Conservation (phyloP, 2,113 vertebrate species). For the Tachysurus vachellii region DNA sequence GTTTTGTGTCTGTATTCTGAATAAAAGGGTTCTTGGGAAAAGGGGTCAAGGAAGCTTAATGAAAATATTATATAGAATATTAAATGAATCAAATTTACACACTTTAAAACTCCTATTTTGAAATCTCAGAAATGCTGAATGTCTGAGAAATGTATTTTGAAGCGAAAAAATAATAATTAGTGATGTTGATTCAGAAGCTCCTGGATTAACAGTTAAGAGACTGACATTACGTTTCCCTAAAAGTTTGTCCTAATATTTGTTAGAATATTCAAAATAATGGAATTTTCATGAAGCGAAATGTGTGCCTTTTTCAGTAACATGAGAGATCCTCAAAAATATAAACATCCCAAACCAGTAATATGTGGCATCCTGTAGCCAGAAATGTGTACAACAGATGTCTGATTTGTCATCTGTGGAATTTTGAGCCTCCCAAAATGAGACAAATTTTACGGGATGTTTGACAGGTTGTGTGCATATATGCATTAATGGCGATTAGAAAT, state of each 20-base stretch:
- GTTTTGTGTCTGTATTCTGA: background rate
- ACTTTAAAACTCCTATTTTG: conserved; percentile 2
- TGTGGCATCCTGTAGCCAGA: background rate
- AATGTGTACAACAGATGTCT: background rate
- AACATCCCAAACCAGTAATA: background rate
- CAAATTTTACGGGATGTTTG: too few species aligned
- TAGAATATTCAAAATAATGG: background rate
- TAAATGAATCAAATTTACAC: background rate
- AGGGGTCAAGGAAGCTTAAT: background rate
- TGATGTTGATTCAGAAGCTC: too few species aligned
- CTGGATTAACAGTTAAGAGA: background rate
- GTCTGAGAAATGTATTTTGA: background rate
- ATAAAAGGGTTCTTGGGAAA: background rate
- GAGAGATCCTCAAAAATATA: background rate
- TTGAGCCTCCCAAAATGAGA: too few species aligned
- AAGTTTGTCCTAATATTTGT: background rate
- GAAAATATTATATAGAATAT: background rate
- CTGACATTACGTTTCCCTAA: background rate
- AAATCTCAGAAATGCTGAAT: background rate
- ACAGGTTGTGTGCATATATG: too few species aligned
- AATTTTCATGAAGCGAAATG: background rate
- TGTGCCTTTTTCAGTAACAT: background rate
- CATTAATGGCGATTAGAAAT: background rate
- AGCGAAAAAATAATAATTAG: too few species aligned
- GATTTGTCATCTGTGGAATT: background rate